A percentile compares a stretch with the other conserved stretches of the same genome.
These are phyloP conservation scores for Heptranchias perlo DNA, from an alignment of 2,113 vertebrate genomes.

Conservation along the genomic window DNA sequence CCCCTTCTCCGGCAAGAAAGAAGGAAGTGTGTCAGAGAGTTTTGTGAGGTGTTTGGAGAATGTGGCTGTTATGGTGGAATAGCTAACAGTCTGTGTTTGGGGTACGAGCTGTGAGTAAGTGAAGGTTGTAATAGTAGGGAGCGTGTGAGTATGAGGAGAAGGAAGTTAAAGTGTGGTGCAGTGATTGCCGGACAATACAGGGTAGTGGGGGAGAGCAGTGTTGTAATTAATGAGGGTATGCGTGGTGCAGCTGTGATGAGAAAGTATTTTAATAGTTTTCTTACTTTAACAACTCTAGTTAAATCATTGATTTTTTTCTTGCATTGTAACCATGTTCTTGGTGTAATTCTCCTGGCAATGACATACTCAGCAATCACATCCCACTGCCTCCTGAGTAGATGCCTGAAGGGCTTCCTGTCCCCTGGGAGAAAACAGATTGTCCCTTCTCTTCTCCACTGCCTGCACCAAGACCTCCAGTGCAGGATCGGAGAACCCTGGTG, in stretches of 20 bases:
- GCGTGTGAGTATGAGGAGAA: not conserved
- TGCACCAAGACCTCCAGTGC: too few species aligned
- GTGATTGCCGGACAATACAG: not conserved
- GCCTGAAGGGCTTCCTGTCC: too few species aligned
- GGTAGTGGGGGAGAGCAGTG: not conserved
- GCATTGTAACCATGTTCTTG: too few species aligned
- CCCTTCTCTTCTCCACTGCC: too few species aligned
- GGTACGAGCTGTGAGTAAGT: not conserved
- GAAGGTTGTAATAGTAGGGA: not conserved
- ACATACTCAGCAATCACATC: too few species aligned
- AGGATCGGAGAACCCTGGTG: too few species aligned
- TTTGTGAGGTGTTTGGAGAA: not conserved
- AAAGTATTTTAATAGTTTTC: not conserved
- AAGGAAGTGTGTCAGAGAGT: not conserved
- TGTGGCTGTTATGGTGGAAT: not conserved
- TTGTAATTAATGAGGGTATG: not conserved
- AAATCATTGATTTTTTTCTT: too few species aligned
- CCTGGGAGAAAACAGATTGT: too few species aligned
- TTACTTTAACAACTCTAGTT: too few species aligned
- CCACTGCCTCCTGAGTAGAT: too few species aligned
- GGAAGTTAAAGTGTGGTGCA: not conserved
- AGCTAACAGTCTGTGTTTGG: not conserved
- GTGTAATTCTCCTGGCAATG: too few species aligned
- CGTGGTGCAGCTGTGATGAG: not conserved
- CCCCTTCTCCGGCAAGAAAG: not conserved